Evolutionary conservation across 2,888 invertebrate genomes (phyloP).

Genomic region (Strigamia crassipes): DNA sequence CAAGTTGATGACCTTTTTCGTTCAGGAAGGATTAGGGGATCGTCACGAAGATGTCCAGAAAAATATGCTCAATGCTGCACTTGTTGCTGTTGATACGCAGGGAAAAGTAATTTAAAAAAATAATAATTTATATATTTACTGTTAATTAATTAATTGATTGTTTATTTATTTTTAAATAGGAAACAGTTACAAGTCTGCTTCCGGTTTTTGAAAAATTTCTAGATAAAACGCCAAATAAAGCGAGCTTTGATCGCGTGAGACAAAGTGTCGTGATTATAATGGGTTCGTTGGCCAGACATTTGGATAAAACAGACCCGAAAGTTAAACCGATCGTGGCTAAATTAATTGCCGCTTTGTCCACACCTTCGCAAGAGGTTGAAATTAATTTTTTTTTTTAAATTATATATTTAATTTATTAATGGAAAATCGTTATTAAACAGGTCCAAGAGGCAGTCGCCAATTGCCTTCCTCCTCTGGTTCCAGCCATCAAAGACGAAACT

Average conservation of each 20-base stretch:
- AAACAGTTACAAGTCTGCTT: constrained; percentile 70
- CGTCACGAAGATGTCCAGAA: constrained; percentile 78
- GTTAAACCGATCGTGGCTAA: constrained; percentile 93
- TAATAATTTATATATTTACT: no score
- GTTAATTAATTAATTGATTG: no score
- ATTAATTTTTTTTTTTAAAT: no score
- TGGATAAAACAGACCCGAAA: constrained; percentile 84
- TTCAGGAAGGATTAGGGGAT: constrained; percentile 84
- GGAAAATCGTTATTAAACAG: no score
- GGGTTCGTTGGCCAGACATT: constrained; percentile 95
- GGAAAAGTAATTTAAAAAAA: constrained; percentile 79
- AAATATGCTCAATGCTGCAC: constrained; percentile 92
- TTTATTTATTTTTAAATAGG: constrained; percentile 54
- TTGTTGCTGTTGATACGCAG: constrained; percentile 86
- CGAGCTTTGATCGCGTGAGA: constrained; percentile 86
- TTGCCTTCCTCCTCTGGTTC: constrained; percentile 91
- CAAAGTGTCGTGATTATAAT: constrained; percentile 96
- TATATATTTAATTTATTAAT: no score
- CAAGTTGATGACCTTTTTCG: constrained; percentile 75
- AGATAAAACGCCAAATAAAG: constrained; percentile 88
- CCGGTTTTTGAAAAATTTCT: constrained; percentile 93
- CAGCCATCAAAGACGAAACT: constrained; percentile 88
- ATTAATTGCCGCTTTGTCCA: constrained; percentile 86
- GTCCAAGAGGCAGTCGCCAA: constrained; percentile 97
- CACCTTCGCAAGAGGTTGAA: constrained; percentile 95